phyloP scores from a whole-genome alignment of 2,797 vertebrate genomes.

The Siniperca undulata region DNA sequence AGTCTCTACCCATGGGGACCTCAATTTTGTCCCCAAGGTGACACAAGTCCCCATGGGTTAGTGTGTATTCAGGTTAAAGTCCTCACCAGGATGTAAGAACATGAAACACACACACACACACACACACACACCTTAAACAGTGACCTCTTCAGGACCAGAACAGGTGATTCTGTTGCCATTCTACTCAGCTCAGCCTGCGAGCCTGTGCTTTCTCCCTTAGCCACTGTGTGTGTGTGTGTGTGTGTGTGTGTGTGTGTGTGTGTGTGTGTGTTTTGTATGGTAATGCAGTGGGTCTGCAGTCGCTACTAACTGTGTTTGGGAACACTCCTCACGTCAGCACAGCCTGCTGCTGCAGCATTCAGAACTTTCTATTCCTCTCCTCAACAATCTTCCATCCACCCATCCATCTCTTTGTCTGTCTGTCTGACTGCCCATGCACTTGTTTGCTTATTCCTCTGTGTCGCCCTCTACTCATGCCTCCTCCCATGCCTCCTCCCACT shows the following conservation, averaged over 20 bases:
- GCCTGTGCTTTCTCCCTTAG: slow-evolving; percentile 59
- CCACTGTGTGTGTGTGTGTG: slow-evolving; percentile 44
- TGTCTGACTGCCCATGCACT: slow-evolving; percentile 43
- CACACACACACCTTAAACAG: slow-evolving; percentile 14
- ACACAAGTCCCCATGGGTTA: too few relatives aligned
- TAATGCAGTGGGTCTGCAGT: slow-evolving; percentile 82
- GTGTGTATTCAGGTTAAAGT: too few relatives aligned
- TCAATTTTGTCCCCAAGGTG: too few relatives aligned
- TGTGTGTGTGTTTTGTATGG: slow-evolving; percentile 51
- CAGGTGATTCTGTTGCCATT: slow-evolving; percentile 72
- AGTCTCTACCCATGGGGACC: too few relatives aligned
- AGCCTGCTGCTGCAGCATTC: slow-evolving; percentile 78
- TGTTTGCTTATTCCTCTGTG: slow-evolving; percentile 47
- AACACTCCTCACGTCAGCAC: slow-evolving; percentile 84
- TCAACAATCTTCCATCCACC: slow-evolving; percentile 67
- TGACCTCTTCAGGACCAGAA: slow-evolving; percentile 78
- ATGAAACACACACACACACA: background rate
- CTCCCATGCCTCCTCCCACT: background rate
- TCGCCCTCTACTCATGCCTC: slow-evolving; percentile 28
- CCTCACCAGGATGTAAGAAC: too few relatives aligned
- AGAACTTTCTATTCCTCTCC: slow-evolving; percentile 77
- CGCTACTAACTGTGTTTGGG: slow-evolving; percentile 79
- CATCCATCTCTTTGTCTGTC: slow-evolving; percentile 69
- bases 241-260: slow-evolving; percentile 40
- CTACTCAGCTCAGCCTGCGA: slow-evolving; percentile 66